Conservation (phyloP, 2,888 invertebrate species). For the Smittia aterrima region DNA sequence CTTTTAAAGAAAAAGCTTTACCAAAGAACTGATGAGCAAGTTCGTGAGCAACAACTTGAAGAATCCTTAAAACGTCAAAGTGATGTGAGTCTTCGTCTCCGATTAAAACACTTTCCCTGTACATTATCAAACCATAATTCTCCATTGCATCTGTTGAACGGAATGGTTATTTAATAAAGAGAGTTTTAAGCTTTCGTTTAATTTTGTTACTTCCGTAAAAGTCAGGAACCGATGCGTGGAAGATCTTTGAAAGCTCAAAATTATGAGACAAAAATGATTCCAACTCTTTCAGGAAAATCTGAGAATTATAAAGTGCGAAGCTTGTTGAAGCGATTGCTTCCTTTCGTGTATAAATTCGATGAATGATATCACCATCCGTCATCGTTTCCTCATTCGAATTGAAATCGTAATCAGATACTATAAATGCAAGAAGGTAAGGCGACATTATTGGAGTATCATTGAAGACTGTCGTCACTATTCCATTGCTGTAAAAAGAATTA, state of each 20-base stretch:
- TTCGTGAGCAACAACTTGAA: not conserved
- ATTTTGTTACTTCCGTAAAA: not conserved
- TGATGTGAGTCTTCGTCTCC: not conserved
- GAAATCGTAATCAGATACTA: slow-evolving; percentile 4
- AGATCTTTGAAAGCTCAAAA: slow-evolving; percentile 18
- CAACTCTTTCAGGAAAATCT: not conserved
- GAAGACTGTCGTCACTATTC: slow-evolving; percentile 43
- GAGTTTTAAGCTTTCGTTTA: not conserved
- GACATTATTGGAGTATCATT: slow-evolving; percentile 11
- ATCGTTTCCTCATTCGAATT: not conserved
- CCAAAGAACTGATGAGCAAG: slow-evolving; percentile 38
- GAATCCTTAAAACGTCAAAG: not conserved
- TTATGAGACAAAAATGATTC: not conserved
- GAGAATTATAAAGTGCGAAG: slow-evolving; percentile 1
- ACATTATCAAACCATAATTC: slow-evolving; percentile 23
- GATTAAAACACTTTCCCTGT: slow-evolving; percentile 1
- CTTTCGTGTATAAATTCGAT: not conserved
- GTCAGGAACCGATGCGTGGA: slow-evolving; percentile 12
- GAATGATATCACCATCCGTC: not conserved
- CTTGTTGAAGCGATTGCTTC: not conserved
- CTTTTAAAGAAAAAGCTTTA: slow-evolving; percentile 30
- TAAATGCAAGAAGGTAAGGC: slow-evolving; percentile 18
- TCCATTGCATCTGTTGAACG: slow-evolving; percentile 24
- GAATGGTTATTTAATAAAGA: not conserved
- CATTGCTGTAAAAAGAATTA: not conserved